Conservation (phyloP, 2,113 vertebrate genomes). For the Candoia aspera region DNA sequence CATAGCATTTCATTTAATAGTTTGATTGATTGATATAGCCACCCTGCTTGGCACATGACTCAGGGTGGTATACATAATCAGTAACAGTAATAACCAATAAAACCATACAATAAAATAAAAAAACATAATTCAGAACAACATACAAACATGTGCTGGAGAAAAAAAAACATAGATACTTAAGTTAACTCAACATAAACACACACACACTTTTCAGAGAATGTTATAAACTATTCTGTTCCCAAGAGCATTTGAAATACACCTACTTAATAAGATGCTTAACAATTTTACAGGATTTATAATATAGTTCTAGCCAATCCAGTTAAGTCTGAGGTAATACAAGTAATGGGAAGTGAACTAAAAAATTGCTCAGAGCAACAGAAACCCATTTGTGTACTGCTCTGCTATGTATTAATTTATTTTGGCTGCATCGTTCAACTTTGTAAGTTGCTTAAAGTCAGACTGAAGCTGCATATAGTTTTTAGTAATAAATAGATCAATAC, state of each 20-base stretch:
- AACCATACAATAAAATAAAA: not conserved
- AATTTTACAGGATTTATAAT: not conserved
- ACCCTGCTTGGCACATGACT: not conserved
- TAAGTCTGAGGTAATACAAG: not conserved
- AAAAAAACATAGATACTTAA: no score
- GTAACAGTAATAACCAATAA: not conserved
- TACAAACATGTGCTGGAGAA: not conserved
- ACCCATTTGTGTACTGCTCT: not conserved
- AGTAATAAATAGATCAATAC: not conserved
- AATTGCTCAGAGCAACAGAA: not conserved
- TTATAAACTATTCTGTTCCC: not conserved
- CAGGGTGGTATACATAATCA: not conserved
- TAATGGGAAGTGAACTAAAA: not conserved
- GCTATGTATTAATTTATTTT: not conserved
- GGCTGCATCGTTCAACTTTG: not conserved
- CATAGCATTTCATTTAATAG: not conserved
- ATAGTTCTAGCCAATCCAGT: not conserved
- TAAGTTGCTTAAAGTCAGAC: not conserved
- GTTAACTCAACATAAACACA: not conserved
- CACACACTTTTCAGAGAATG: not conserved
- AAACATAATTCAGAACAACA: not conserved
- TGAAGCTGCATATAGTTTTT: not conserved
- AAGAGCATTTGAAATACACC: not conserved
- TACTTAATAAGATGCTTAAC: not conserved
- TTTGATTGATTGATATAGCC: not conserved